These are phyloP conservation scores for Lates japonicus DNA, from an alignment of 2,797 vertebrate species.

Conservation along the genomic window DNA sequence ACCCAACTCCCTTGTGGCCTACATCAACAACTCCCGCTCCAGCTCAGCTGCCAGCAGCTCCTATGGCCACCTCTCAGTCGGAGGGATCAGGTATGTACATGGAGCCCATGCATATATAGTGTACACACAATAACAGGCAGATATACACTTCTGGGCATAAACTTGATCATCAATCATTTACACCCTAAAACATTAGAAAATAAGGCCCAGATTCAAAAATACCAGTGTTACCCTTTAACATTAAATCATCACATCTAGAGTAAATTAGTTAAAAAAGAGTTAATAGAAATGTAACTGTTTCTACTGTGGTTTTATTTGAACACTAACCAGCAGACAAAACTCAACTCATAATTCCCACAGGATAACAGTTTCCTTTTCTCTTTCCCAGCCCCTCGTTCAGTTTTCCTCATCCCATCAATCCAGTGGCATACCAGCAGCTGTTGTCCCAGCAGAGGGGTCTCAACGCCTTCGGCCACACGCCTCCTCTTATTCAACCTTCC, in stretches of 20 bases:
- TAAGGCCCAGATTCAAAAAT: too few species aligned
- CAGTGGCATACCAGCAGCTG: conserved; percentile 96
- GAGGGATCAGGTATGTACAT: conserved; percentile 79
- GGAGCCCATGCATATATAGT: background rate
- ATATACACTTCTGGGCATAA: background rate
- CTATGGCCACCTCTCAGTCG: conserved; percentile 96
- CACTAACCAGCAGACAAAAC: background rate
- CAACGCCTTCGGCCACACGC: conserved; percentile 93
- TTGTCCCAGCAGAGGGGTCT: conserved; percentile 94
- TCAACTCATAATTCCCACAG: background rate
- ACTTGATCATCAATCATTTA: too few species aligned
- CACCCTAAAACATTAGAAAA: too few species aligned
- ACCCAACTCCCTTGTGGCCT: conserved; percentile 97
- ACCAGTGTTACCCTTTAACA: too few species aligned
- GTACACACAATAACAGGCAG: background rate
- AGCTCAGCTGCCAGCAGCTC: conserved; percentile 98
- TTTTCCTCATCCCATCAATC: conserved; percentile 96
- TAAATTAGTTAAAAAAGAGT: background rate
- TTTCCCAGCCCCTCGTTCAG: conserved; percentile 92
- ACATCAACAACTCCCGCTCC: conserved; percentile 98
- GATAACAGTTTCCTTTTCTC: conserved; percentile 1
- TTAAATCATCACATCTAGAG: too few species aligned
- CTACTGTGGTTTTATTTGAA: background rate
- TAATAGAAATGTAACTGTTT: background rate
- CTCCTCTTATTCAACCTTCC: conserved; percentile 92